Evolutionary conservation across 2,888 invertebrate species (phyloP).

Genomic region (Synanthedon tipuliformis): DNA sequence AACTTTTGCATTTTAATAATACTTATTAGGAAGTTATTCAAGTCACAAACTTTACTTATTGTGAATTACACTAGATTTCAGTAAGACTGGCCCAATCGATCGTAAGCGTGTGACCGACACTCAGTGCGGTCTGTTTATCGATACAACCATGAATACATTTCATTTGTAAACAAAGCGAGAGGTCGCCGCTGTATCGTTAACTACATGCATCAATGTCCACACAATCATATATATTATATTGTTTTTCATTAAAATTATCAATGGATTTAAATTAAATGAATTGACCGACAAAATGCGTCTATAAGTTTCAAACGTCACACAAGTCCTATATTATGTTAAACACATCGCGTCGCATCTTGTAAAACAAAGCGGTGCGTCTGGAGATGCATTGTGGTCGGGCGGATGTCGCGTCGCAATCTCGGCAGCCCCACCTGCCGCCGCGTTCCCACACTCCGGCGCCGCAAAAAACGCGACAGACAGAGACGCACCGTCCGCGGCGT

Average conservation of each 20-base stretch:
- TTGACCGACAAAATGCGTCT: constrained; percentile 11
- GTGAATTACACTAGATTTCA: no score
- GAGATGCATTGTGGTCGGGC: constrained; percentile 66
- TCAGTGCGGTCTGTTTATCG: constrained; percentile 18
- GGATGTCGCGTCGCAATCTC: constrained; percentile 70
- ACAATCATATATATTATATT: background rate
- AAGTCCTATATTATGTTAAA: constrained; percentile 42
- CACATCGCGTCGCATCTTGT: constrained; percentile 49
- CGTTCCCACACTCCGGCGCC: constrained; percentile 70
- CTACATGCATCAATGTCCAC: constrained; percentile 8
- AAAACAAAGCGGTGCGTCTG: constrained; percentile 48
- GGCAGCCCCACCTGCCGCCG: constrained; percentile 66
- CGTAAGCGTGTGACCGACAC: constrained; percentile 25
- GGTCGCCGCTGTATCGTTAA: constrained; percentile 18
- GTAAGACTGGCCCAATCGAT: constrained; percentile 1
- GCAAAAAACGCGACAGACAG: constrained; percentile 62
- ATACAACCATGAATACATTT: constrained; percentile 16
- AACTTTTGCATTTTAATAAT: no score
- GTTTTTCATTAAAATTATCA: constrained; percentile 4
- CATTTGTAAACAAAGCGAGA: constrained; percentile 42
- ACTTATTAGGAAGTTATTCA: no score
- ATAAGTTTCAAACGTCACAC: constrained; percentile 35
- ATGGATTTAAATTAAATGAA: constrained; percentile 4
- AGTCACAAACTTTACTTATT: no score
- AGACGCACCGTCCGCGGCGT: constrained; percentile 28